These are phyloP conservation scores for Drosophila bocqueti DNA, from an alignment of 1,140 invertebrate genomes.

Conservation along the genomic window DNA sequence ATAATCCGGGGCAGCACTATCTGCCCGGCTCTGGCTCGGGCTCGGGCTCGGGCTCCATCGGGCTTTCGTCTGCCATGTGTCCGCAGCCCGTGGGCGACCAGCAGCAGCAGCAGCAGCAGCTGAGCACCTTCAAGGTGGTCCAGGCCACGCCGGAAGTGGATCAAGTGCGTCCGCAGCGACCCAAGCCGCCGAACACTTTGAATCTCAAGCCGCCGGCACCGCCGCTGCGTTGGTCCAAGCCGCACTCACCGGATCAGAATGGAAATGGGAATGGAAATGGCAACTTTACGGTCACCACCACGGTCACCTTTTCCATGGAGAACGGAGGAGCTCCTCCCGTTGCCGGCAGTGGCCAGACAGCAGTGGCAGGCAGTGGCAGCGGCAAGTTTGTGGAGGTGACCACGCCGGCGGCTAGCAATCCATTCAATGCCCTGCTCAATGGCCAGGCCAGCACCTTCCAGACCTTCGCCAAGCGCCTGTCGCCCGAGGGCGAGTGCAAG, in stretches of 20 bases:
- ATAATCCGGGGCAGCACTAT: constrained; percentile 50
- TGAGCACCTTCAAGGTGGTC: constrained; percentile 75
- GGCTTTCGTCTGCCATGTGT: not conserved
- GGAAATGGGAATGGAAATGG: constrained; percentile 84
- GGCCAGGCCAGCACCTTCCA: constrained; percentile 77
- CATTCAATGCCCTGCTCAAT: constrained; percentile 74
- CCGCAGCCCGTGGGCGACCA: not conserved
- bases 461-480: constrained; percentile 85
- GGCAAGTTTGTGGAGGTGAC: constrained; percentile 81
- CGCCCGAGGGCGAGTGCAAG: constrained; percentile 86
- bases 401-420: constrained; percentile 72
- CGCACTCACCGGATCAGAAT: constrained; percentile 85
- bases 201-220: constrained; percentile 89
- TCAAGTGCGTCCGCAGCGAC: constrained; percentile 88
- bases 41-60: constrained; percentile 2
- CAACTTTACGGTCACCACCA: constrained; percentile 93
- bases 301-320: constrained; percentile 91
- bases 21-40: constrained; percentile 31
- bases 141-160: constrained; percentile 36
- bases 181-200: constrained; percentile 92
- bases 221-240: constrained; percentile 88
- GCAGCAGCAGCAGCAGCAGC: constrained; percentile 25
- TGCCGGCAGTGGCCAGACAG: not conserved
- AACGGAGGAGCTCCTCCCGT: constrained; percentile 60
- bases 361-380: not conserved